phyloP scores from a whole-genome alignment of 2,797 vertebrate species.

The Sarcophilus harrisii region DNA sequence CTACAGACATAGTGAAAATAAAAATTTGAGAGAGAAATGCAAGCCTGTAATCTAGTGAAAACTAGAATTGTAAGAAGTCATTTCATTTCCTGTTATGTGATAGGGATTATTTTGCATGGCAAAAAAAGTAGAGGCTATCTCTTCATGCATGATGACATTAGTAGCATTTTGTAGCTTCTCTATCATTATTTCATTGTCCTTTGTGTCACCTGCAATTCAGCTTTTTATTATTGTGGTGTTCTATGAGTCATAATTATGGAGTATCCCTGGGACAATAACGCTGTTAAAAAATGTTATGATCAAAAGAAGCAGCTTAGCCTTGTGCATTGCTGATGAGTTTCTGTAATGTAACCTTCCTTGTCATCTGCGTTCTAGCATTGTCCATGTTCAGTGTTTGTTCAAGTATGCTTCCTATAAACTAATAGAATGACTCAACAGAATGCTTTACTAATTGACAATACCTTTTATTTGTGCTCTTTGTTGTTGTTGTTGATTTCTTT shows the following conservation, averaged over 20 bases:
- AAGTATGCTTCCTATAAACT: not conserved
- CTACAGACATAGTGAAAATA: not conserved
- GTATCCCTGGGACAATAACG: not conserved
- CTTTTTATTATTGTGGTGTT: not conserved
- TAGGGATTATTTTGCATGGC: no score
- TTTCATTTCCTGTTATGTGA: not conserved
- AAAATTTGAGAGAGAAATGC: not conserved
- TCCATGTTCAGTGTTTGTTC: not conserved
- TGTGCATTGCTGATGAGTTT: not conserved
- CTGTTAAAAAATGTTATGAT: not conserved
- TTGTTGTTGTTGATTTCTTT: not conserved
- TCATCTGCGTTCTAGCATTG: not conserved
- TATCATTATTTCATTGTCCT: not conserved
- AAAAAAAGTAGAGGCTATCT: no score
- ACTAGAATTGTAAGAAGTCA: not conserved
- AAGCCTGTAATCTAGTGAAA: not conserved
- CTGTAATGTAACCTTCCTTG: not conserved
- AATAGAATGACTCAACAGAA: not conserved
- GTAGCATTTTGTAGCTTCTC: not conserved
- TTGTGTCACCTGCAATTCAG: not conserved
- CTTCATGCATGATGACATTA: not conserved
- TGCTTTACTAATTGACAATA: not conserved
- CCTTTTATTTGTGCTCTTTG: not conserved
- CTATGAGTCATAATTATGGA: not conserved
- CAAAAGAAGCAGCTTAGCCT: not conserved